Conservation (phyloP, 2,113 vertebrate species). For the Cephalopholis sonnerati region DNA sequence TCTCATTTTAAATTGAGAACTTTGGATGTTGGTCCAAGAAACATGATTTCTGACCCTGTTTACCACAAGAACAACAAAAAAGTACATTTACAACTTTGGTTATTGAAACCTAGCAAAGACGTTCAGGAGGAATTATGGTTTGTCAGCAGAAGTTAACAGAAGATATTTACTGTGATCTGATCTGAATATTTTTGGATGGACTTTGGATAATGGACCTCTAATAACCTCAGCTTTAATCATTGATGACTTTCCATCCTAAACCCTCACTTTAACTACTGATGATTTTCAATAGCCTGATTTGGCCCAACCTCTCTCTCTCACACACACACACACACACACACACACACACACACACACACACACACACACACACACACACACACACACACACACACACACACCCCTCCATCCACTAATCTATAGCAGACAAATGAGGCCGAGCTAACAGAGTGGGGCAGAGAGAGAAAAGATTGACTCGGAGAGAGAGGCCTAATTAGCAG, state of each 20-base stretch:
- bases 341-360: conserved; percentile 77
- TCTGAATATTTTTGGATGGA: conserved; percentile 4
- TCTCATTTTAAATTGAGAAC: background rate
- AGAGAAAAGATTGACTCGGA: conserved; percentile 77
- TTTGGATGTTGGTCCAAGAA: too few species aligned
- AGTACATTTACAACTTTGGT: too few species aligned
- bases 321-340: conserved; percentile 84
- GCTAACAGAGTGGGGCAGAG: conserved; percentile 66
- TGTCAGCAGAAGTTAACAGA: background rate
- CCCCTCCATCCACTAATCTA: conserved; percentile 76
- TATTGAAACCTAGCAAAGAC: background rate
- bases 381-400: conserved; percentile 80
- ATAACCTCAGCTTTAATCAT: conserved; percentile 63
- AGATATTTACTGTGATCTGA: background rate
- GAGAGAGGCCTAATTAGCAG: conserved; percentile 83
- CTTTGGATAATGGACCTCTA: conserved; percentile 3
- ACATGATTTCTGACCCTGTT: too few species aligned
- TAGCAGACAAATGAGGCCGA: conserved; percentile 80
- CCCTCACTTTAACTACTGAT: conserved; percentile 89
- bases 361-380: conserved; percentile 64
- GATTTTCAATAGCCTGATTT: conserved; percentile 90
- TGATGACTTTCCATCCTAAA: conserved; percentile 70
- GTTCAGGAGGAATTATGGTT: background rate
- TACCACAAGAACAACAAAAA: too few species aligned
- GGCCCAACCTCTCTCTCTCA: conserved; percentile 75